Conservation (phyloP, 2,888 invertebrate genomes). For the Ophion ellenae region DNA sequence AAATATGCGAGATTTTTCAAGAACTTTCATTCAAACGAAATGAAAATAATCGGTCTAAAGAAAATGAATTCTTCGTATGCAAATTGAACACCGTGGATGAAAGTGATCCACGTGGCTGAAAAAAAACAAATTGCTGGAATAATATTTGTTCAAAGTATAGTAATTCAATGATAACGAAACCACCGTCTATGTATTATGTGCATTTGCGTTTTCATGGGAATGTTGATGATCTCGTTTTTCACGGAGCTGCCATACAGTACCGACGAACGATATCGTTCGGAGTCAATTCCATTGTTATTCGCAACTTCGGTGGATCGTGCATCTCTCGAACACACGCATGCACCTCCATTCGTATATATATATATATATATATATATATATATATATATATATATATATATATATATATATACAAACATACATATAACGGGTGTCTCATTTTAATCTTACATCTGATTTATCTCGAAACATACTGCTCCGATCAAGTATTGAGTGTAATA, state of each 20-base stretch:
- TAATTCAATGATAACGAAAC: background rate
- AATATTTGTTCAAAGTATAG: background rate
- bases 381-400: no score
- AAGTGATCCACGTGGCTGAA: background rate
- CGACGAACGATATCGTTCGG: conserved; percentile 52
- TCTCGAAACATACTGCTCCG: no score
- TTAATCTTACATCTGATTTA: no score
- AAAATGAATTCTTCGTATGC: no score
- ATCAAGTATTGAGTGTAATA: no score
- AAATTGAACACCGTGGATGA: background rate
- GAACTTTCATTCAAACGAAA: background rate
- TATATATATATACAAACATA: no score
- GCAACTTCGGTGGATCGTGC: conserved; percentile 38
- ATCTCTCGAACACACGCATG: conserved; percentile 8
- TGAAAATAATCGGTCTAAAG: background rate
- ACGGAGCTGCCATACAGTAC: conserved; percentile 46
- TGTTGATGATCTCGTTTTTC: conserved; percentile 57
- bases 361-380: no score
- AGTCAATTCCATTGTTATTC: conserved; percentile 54
- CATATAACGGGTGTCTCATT: no score
- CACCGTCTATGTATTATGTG: background rate
- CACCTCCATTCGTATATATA: background rate
- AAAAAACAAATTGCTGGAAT: no score
- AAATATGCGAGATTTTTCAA: background rate
- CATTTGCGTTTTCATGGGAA: conserved; percentile 31